A percentile compares a stretch with the other conserved stretches of the same genome.
Evolutionary conservation across 2,797 vertebrate species (phyloP).

Genomic region (Acanthurus leucopareius): DNA sequence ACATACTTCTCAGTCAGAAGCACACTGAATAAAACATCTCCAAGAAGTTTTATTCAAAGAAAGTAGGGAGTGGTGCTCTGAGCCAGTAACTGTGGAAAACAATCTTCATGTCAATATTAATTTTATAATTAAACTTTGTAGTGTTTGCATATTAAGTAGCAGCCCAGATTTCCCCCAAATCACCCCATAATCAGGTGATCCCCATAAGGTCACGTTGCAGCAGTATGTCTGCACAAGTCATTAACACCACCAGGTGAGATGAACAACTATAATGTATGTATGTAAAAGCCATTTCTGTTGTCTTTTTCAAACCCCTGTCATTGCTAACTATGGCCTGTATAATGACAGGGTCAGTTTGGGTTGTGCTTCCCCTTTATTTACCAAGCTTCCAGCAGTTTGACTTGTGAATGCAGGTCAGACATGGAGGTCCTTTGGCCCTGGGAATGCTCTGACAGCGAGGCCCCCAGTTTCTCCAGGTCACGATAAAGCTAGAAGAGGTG

Average conservation of each 20-base stretch:
- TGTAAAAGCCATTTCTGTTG: no score
- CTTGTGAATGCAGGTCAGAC: slow-evolving; percentile 82
- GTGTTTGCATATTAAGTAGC: not conserved
- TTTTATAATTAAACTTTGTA: not conserved
- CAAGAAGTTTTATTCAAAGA: not conserved
- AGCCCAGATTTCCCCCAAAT: no score
- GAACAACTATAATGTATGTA: no score
- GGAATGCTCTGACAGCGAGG: slow-evolving; percentile 77
- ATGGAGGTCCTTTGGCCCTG: slow-evolving; percentile 78
- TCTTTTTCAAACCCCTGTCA: no score
- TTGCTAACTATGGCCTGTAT: not conserved
- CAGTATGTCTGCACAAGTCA: no score
- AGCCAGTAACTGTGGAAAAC: not conserved
- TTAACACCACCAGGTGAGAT: no score
- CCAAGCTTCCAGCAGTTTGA: slow-evolving; percentile 87
- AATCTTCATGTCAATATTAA: not conserved
- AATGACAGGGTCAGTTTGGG: not conserved
- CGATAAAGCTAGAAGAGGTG: slow-evolving; percentile 80
- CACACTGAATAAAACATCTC: not conserved
- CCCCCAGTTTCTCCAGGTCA: slow-evolving; percentile 84
- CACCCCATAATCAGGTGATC: not conserved
- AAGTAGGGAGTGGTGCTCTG: not conserved
- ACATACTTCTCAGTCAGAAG: not conserved
- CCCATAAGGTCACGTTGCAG: not conserved
- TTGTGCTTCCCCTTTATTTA: slow-evolving; percentile 66